A percentile compares a stretch with the other conserved stretches of the same genome.
Conservation (phyloP, 2,888 invertebrate genomes). For the Drosophila prostipennis region DNA sequence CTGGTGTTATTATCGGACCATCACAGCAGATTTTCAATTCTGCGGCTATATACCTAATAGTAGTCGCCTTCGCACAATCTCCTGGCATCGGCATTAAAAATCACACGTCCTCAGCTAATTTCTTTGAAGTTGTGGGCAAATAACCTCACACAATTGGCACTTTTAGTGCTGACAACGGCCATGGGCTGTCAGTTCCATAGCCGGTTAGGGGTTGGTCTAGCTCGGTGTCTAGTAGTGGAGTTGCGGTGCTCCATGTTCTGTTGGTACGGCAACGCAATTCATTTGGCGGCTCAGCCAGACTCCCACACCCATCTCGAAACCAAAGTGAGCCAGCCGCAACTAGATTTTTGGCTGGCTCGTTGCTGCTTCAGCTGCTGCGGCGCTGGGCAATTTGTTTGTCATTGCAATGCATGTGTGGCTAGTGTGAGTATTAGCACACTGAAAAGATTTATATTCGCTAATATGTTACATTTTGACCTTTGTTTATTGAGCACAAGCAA, state of each 20-base stretch:
- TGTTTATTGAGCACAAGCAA: too few relatives aligned
- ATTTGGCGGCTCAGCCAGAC: conserved; percentile 48
- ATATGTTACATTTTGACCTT: too few relatives aligned
- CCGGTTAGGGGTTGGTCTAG: too few relatives aligned
- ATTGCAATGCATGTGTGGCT: conserved; percentile 51
- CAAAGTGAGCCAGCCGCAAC: conserved; percentile 63
- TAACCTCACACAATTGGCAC: conserved; percentile 50
- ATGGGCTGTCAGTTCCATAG: too few relatives aligned
- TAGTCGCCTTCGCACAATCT: too few relatives aligned
- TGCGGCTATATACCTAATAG: too few relatives aligned
- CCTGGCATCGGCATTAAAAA: conserved; percentile 33
- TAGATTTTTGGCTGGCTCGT: conserved; percentile 70
- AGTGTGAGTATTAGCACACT: conserved; percentile 1
- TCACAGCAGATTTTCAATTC: too few relatives aligned
- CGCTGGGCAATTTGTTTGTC: conserved; percentile 75
- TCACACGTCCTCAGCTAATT: conserved; percentile 56
- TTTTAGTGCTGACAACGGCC: conserved; percentile 39
- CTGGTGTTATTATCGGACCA: too few relatives aligned
- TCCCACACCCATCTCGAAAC: conserved; percentile 15
- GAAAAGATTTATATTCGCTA: neutral
- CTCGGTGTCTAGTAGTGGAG: conserved; percentile 6
- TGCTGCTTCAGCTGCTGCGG: conserved; percentile 41
- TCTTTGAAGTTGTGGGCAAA: conserved; percentile 53
- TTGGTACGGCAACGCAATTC: conserved; percentile 65
- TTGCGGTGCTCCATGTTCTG: conserved; percentile 1